These are phyloP conservation scores for Macrosoma leucophasiata DNA, from an alignment of 2,888 invertebrate genomes.

Conservation along the genomic window DNA sequence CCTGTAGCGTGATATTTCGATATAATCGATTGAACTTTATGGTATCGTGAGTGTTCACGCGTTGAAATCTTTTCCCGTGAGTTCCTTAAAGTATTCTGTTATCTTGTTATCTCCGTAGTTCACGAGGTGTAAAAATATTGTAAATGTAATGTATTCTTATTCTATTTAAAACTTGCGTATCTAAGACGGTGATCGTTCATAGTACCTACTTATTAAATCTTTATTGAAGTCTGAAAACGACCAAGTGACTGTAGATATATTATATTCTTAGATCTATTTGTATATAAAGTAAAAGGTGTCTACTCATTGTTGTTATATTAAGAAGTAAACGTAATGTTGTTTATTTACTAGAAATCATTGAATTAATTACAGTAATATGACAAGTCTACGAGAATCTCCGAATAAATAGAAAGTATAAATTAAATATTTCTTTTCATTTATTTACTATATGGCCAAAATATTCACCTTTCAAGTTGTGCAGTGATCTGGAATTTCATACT, in stretches of 20 bases:
- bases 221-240: slow-evolving; percentile 67
- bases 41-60: slow-evolving; percentile 8
- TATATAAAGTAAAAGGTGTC: slow-evolving; percentile 56
- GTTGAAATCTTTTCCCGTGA: slow-evolving; percentile 22
- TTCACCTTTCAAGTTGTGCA: too few species aligned
- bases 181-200: slow-evolving; percentile 43
- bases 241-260: slow-evolving; percentile 66
- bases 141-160: slow-evolving; percentile 33
- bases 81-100: neutral
- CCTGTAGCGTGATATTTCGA: too few species aligned
- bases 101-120: slow-evolving; percentile 6
- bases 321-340: slow-evolving; percentile 60
- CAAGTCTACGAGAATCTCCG: slow-evolving; percentile 50
- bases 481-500: too few species aligned
- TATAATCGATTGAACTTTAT: neutral
- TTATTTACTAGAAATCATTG: slow-evolving; percentile 56
- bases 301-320: slow-evolving; percentile 51
- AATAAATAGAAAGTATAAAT: slow-evolving; percentile 63
- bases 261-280: slow-evolving; percentile 47
- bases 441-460: neutral
- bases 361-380: slow-evolving; percentile 40
- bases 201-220: slow-evolving; percentile 30
- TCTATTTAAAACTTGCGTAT: slow-evolving; percentile 33
- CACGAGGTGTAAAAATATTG: slow-evolving; percentile 31
- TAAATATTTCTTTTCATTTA: slow-evolving; percentile 39